Percentiles rank a stretch among this genome's conserved stretches.
These are phyloP conservation scores for Castor canadensis DNA, from an alignment of 2,113 vertebrate genomes.

Conservation along the genomic window DNA sequence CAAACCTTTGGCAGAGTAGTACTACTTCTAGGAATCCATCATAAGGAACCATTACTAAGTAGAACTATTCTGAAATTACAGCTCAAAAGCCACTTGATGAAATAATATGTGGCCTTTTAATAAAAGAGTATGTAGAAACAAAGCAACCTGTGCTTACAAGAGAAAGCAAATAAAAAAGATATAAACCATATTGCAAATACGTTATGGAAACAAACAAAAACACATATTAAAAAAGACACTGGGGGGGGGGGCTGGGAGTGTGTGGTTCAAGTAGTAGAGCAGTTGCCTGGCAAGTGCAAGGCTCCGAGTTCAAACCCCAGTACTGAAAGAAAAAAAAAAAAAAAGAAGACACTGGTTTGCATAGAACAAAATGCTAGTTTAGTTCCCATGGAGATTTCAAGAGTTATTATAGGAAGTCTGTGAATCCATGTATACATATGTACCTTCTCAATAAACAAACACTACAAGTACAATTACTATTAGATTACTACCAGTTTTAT, in stretches of 20 bases:
- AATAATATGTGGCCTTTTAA: slow-evolving; percentile 17
- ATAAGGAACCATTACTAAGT: slow-evolving; percentile 1
- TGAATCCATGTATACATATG: not conserved
- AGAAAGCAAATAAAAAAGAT: slow-evolving; percentile 14
- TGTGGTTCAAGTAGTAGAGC: no score
- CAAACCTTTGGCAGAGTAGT: slow-evolving; percentile 41
- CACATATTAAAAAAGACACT: not conserved
- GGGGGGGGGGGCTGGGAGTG: no score
- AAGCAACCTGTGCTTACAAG: not conserved
- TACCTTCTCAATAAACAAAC: slow-evolving; percentile 11
- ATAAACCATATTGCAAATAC: not conserved
- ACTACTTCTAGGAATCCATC: slow-evolving; percentile 24
- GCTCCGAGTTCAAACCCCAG: no score
- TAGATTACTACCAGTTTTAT: no score
- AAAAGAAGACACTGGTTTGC: not conserved
- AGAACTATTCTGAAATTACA: not conserved
- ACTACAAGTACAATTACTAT: not conserved
- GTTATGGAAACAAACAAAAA: slow-evolving; percentile 39
- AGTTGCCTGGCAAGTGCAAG: no score
- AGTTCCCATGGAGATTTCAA: not conserved
- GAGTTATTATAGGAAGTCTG: not conserved
- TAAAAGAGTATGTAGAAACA: not conserved
- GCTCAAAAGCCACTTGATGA: not conserved
- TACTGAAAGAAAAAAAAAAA: no score
- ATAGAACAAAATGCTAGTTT: slow-evolving; percentile 30